Evolutionary conservation across 2,113 vertebrate genomes (phyloP), one percentile per base, ranked within the genome.

Genomic region (Hystrix cristata): DNA sequence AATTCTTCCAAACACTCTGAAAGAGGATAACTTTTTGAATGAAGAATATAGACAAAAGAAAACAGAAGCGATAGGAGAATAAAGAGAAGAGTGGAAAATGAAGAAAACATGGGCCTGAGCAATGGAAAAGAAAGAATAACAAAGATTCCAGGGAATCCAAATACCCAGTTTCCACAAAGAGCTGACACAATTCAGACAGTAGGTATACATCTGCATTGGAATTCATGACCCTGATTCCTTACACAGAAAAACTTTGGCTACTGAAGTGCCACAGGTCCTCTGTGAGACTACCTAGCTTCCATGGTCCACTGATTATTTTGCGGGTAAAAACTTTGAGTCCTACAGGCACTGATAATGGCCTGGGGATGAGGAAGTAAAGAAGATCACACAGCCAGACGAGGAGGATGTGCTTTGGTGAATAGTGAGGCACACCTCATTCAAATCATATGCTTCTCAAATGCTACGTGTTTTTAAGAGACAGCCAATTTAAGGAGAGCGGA

Each of bases 191-290:
- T 53, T 3, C 19, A 88, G 46, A 43, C 7, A 59, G 60, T 13
- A 18, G 15, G 18, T 25, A 0, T 3, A 9, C 3, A 85, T 46
- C 3, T 9, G 29, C 19, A 0, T 2, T 4, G 4, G 10, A 18
- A 72, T 53, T n/a, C 27, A 14, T 43, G 29, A 0, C 9, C 59
- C 72, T n/a, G 43, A 71, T 23, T 55, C 25, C 31, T 21, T 57
- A 1, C 0, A 11, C 4, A 9, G 59, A 60, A 55, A 13, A 94
- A 10, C 4, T 46, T 19, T 0, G 4, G 16, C 1, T 4, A 46
- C 64, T 25, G 4, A 53, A 71, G 18, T 12, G 43, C 43, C 34
- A n/a, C 1, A 4, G 34, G 27, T 53, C 43, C 55, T n/a, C 2
- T n/a, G 0, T 10, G 13, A 78, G 15, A 51, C 11, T 0, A 16